Evolutionary conservation across 2,113 vertebrate genomes (phyloP).

Genomic region (Uropsilus gracilis): DNA sequence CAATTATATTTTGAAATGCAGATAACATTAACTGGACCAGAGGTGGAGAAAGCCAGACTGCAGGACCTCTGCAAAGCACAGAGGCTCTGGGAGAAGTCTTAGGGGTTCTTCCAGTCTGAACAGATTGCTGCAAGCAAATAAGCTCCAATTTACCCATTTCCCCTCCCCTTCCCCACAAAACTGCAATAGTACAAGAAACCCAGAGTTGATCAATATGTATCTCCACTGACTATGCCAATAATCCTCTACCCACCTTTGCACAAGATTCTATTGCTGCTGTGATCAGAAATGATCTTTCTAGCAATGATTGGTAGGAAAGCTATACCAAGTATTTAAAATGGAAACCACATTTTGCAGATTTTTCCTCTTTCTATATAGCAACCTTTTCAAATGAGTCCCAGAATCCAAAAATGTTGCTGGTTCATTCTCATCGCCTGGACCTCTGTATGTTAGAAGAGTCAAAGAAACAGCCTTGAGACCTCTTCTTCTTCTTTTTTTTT

Average conservation of each 20-base stretch:
- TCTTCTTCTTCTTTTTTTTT: too few species aligned
- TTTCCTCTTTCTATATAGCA: background rate
- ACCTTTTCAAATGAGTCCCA: background rate
- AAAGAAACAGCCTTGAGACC: background rate
- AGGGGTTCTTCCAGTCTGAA: background rate
- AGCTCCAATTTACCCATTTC: background rate
- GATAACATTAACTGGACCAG: background rate
- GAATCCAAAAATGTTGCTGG: background rate
- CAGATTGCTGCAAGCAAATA: background rate
- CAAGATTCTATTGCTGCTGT: background rate
- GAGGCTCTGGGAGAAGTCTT: background rate
- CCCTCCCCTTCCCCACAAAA: background rate
- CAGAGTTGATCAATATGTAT: background rate
- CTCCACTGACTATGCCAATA: background rate
- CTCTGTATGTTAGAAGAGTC: background rate
- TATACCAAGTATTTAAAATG: slow-evolving; percentile 11
- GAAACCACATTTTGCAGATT: background rate
- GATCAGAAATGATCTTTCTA: background rate
- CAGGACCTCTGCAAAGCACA: background rate
- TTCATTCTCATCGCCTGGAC: background rate
- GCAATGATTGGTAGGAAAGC: background rate
- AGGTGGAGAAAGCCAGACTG: background rate
- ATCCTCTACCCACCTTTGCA: background rate
- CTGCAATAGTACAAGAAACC: background rate
- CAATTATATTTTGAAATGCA: background rate